Percentiles rank a stretch among this genome's conserved stretches.
These are phyloP conservation scores for Lophochroa leadbeateri DNA, from an alignment of 2,113 vertebrate genomes.

Conservation along the genomic window DNA sequence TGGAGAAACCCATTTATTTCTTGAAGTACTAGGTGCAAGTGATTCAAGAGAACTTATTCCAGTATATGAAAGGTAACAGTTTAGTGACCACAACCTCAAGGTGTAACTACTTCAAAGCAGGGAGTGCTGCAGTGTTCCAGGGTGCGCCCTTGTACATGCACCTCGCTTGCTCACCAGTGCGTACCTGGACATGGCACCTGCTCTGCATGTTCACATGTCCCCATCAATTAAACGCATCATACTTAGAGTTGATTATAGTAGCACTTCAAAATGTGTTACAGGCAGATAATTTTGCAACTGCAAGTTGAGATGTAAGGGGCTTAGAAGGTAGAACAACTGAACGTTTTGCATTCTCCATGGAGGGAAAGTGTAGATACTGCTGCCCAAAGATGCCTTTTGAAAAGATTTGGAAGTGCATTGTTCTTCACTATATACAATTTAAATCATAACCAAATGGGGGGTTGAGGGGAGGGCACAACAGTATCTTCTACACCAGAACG, in stretches of 20 bases:
- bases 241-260: not conserved
- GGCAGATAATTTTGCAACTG: not conserved
- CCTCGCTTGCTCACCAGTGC: rapidly evolving
- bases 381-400: not conserved
- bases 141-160: too few species aligned
- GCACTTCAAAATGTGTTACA: not conserved
- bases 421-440: not conserved
- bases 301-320: not conserved
- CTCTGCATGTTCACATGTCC: rapidly evolving
- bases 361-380: not conserved
- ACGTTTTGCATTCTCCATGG: not conserved
- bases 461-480: rapidly evolving
- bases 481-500: not conserved
- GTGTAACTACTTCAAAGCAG: not conserved
- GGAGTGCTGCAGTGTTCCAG: not conserved
- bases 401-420: not conserved
- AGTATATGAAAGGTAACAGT: rapidly evolving
- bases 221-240: not conserved
- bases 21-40: not conserved
- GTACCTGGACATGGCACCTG: rapidly evolving
- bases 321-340: not conserved
- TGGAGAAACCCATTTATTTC: not conserved
- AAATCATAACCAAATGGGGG: not conserved
- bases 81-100: not conserved
- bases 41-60: not conserved